Evolutionary conservation across 92 coral and sea anemone species (phyloP).

Genomic region (Heteractis magnifica): DNA sequence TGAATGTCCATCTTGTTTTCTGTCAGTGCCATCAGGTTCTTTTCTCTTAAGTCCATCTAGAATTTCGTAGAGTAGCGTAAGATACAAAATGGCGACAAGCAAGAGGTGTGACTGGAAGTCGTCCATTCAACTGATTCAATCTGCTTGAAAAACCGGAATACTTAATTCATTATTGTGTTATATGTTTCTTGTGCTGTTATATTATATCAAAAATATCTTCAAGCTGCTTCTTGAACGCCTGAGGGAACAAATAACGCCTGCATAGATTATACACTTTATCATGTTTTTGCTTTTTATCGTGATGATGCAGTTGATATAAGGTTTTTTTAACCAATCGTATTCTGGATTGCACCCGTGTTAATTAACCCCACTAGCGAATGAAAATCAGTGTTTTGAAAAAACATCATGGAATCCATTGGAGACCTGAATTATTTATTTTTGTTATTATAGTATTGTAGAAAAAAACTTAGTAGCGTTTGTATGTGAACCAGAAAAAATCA

Average conservation of each 20-base stretch:
- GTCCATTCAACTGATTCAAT: slow-evolving; percentile 25
- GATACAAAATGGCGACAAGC: slow-evolving; percentile 34
- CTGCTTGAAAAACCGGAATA: background rate
- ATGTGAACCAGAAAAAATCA: too few species aligned
- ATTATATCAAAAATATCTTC: background rate
- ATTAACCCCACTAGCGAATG: slow-evolving; percentile 1
- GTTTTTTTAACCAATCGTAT: background rate
- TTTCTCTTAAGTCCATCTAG: slow-evolving; percentile 36
- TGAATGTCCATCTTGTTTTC: slow-evolving; percentile 6
- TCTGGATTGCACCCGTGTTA: background rate
- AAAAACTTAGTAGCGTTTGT: background rate
- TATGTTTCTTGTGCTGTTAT: background rate
- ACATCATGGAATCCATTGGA: background rate
- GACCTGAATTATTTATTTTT: background rate
- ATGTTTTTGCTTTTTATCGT: background rate
- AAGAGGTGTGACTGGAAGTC: slow-evolving; percentile 32
- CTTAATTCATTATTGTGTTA: slow-evolving; percentile 5
- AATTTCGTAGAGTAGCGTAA: slow-evolving; percentile 50
- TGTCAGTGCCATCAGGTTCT: background rate
- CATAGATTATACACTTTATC: background rate
- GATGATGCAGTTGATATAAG: background rate
- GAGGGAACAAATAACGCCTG: background rate
- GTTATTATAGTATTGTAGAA: background rate
- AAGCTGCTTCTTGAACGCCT: background rate
- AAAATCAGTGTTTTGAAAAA: background rate